Base-by-base conservation (phyloP, 2,888 invertebrate genomes). In the Leptopilina myrica region DNA sequence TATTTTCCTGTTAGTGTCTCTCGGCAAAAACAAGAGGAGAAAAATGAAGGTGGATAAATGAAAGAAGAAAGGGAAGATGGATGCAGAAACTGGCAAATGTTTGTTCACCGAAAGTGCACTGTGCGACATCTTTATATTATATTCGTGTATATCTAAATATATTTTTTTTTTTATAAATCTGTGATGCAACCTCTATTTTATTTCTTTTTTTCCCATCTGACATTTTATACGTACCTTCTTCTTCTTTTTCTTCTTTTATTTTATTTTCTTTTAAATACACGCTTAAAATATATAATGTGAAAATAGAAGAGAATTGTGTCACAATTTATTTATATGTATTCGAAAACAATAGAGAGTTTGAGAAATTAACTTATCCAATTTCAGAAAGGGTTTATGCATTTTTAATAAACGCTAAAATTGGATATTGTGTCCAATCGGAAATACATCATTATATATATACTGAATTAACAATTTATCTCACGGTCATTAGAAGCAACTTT, bases 1-100 rank as follows among this genome's bases (percentile, higher is more conserved):
- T 90, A 90, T 90, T 90, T 90, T 90, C 89, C 88, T 88, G 88
- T 90, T 90, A 90, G 88, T 88, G 85, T 89, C 82, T 83, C 83
- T 83, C 83, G 82, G 84, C 80, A 81, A 81, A 78, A 80, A 77
- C 78, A 81, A 77, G 77, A 80, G 12, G 33, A 46, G 64, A 64
- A 76, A 76, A 62, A 14, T 12, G 14, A 59, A 64, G 64, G 62
- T 64, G 76, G 46, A 64, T 33, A 56, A 76, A 26, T 7, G 12
- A 43, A 33, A 33, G 12, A 40, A 49, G 43, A 20, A 64, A 76
- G 76, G 43, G 49, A 56, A 65, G 66, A 77, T 59, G 65, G 40
- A 49, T 8, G 33, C 59, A 69, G 81, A 78, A 79, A 73, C 40
- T 73, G n/a, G 73, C 56, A 56, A 73, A 69, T 69, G 49, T 69